These are phyloP conservation scores for Gryllus bimaculatus DNA, from an alignment of 1,140 invertebrate genomes.

Conservation along the genomic window DNA sequence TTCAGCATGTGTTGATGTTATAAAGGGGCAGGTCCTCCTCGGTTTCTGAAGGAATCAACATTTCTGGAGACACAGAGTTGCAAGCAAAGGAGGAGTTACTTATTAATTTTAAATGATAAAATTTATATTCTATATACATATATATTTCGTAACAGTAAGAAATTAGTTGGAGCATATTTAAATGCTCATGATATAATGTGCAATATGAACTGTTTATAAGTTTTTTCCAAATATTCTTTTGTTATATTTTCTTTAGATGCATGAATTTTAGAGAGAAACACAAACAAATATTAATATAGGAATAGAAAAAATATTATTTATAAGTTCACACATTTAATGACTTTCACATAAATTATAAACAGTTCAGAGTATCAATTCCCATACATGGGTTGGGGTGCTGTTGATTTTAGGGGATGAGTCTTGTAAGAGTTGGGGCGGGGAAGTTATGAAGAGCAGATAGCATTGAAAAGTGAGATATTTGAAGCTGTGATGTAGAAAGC, in stretches of 20 bases:
- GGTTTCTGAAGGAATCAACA: neutral
- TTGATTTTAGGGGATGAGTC: neutral
- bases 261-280: neutral
- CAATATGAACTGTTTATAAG: neutral
- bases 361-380: neutral
- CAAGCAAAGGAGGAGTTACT: neutral
- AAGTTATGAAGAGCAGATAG: neutral
- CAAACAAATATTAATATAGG: neutral
- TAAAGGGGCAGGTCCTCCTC: neutral
- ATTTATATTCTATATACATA: slow-evolving; percentile 6
- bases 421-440: neutral
- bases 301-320: neutral
- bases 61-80: neutral
- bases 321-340: neutral
- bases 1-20: neutral
- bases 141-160: neutral
- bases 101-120: neutral
- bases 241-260: neutral
- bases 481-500: slow-evolving; percentile 20
- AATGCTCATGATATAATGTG: neutral
- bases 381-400: neutral
- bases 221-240: neutral
- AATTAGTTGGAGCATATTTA: neutral
- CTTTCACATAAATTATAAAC: slow-evolving; percentile 1
- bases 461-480: slow-evolving; percentile 16